These are phyloP conservation scores for Dasypus novemcinctus DNA, from an alignment of 2,113 vertebrate genomes.

Conservation along the genomic window DNA sequence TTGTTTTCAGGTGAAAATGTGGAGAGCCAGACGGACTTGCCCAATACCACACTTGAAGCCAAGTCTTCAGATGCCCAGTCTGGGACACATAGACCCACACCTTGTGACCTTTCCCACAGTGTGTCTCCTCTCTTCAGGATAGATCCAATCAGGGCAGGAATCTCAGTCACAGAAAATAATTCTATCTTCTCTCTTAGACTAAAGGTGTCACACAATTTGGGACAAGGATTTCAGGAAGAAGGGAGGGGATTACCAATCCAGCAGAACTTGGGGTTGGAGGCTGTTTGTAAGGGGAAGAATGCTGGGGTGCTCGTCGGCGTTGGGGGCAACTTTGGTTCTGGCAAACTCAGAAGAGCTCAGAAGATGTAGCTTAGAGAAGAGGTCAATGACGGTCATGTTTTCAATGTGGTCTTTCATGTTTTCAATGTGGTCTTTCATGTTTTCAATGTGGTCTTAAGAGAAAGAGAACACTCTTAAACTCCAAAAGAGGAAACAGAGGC, in stretches of 20 bases:
- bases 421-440: too few species aligned
- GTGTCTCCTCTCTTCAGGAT: not conserved
- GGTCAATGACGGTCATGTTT: not conserved
- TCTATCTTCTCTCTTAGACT: not conserved
- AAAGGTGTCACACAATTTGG: not conserved
- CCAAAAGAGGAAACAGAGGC: too few species aligned
- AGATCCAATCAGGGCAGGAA: too few species aligned
- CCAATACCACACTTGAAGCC: not conserved
- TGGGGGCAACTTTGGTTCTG: not conserved
- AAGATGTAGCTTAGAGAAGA: not conserved
- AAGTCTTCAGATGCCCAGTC: not conserved
- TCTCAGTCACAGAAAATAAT: not conserved
- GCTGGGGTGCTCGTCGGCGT: not conserved
- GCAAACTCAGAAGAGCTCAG: not conserved
- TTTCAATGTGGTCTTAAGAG: not conserved
- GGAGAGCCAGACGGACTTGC: not conserved
- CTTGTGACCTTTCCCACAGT: rapidly evolving
- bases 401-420: not conserved
- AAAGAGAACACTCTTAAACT: not conserved
- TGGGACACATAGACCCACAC: not conserved
- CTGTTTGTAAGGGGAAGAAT: not conserved
- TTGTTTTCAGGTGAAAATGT: not conserved
- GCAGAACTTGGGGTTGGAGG: not conserved
- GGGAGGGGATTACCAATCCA: not conserved
- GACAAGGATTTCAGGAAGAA: not conserved